Conservation (phyloP, 2,113 vertebrate species). For the Reinhardtius hippoglossoides region DNA sequence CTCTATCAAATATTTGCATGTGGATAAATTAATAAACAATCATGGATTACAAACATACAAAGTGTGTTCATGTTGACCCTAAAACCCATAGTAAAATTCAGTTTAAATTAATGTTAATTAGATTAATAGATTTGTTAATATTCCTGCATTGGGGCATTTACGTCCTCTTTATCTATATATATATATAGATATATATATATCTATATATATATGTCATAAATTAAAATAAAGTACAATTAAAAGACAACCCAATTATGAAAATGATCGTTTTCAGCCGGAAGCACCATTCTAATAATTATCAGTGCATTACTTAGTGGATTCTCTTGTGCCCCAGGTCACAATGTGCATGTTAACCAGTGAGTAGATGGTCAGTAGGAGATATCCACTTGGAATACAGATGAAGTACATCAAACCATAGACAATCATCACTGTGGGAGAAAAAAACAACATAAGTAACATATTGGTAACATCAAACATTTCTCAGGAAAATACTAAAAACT, state of each 20-base stretch:
- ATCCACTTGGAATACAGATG: constrained; percentile 87
- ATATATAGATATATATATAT: no score
- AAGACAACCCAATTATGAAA: not conserved
- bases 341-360: constrained; percentile 86
- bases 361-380: constrained; percentile 86
- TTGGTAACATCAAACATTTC: not conserved
- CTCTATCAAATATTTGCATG: no score
- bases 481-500: no score
- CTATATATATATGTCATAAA: not conserved
- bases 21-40: not conserved
- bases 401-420: constrained; percentile 87
- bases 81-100: not conserved
- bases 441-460: not conserved
- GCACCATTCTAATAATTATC: not conserved
- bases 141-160: no score
- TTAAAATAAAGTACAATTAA: constrained; percentile 11
- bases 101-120: not conserved
- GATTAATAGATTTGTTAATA: no score
- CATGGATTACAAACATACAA: not conserved
- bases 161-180: no score
- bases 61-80: not conserved
- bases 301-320: constrained; percentile 76
- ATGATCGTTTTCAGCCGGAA: not conserved
- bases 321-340: constrained; percentile 87
- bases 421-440: constrained; percentile 70